phyloP scores from a whole-genome alignment of 92 coral and sea anemone genomes.

The Zoanthus gigantus region DNA sequence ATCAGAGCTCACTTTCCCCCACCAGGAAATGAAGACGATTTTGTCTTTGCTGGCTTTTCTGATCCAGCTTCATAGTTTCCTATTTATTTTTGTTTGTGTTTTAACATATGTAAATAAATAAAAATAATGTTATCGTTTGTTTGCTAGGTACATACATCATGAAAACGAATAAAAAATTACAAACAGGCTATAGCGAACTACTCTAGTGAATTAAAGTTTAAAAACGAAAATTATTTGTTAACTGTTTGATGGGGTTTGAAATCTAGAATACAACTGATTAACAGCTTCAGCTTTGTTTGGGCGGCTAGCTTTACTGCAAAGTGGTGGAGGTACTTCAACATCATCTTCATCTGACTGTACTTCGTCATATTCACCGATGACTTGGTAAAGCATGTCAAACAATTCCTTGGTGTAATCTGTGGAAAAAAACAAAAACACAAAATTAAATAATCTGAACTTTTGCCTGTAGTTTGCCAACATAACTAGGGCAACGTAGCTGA shows the following conservation, averaged over 20 bases:
- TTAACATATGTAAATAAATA: background rate
- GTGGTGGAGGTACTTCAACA: slow-evolving; percentile 34
- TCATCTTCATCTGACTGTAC: slow-evolving; percentile 11
- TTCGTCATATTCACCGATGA: slow-evolving; percentile 33
- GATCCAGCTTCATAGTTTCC: slow-evolving; percentile 53
- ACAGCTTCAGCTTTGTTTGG: slow-evolving; percentile 58
- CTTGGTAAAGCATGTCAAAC: slow-evolving; percentile 38
- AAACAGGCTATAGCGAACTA: background rate
- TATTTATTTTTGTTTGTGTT: background rate
- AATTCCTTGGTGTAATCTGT: slow-evolving; percentile 42
- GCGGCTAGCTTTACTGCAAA: slow-evolving; percentile 41
- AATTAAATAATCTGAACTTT: background rate
- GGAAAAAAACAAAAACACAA: background rate
- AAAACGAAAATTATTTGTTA: background rate
- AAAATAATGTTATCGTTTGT: background rate
- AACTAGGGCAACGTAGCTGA: background rate
- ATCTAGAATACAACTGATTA: slow-evolving; percentile 46
- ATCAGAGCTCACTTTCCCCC: slow-evolving; percentile 50
- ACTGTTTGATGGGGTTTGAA: background rate
- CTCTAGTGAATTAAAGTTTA: background rate
- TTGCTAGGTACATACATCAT: background rate
- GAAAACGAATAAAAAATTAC: background rate
- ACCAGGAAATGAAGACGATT: too few species aligned
- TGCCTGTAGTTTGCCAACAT: background rate
- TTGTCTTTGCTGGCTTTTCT: slow-evolving; percentile 53